Conservation (phyloP, 2,888 invertebrate genomes). For the Melanophora roralis region DNA sequence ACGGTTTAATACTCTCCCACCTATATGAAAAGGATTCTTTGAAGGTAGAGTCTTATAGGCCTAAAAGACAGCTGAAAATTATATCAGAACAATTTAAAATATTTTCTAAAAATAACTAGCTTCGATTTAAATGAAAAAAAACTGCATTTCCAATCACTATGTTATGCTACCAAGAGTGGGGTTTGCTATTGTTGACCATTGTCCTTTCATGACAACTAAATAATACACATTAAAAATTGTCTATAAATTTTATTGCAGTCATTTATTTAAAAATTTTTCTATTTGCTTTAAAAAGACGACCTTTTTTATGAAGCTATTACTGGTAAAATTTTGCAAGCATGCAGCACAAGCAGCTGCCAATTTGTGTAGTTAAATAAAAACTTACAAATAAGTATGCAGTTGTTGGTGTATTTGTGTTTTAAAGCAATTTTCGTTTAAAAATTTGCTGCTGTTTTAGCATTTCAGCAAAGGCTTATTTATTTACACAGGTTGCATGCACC, state of each 20-base stretch:
- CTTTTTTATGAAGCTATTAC: conserved; percentile 21
- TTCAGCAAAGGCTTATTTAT: conserved; percentile 40
- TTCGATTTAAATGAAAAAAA: too few relatives aligned
- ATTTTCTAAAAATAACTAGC: too few relatives aligned
- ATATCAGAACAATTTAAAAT: too few relatives aligned
- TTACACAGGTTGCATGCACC: conserved; percentile 28
- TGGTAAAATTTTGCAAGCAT: background rate
- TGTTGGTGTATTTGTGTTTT: background rate
- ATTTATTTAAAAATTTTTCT: background rate
- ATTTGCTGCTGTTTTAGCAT: conserved; percentile 21
- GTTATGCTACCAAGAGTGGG: too few relatives aligned
- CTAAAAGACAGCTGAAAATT: too few relatives aligned
- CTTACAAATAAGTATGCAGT: background rate
- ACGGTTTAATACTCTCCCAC: too few relatives aligned
- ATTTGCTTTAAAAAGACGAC: background rate
- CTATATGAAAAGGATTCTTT: too few relatives aligned
- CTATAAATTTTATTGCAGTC: background rate
- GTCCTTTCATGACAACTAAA: conserved; percentile 16
- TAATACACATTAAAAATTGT: conserved; percentile 6
- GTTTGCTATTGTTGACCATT: background rate
- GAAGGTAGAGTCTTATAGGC: too few relatives aligned
- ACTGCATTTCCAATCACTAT: too few relatives aligned
- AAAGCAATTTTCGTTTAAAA: background rate
- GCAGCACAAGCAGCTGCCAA: conserved; percentile 9
- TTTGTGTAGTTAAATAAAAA: conserved; percentile 3